Percentiles rank a stretch among this genome's conserved stretches.
These are phyloP conservation scores for Oreortyx pictus DNA, from an alignment of 2,797 vertebrate genomes.

Conservation along the genomic window DNA sequence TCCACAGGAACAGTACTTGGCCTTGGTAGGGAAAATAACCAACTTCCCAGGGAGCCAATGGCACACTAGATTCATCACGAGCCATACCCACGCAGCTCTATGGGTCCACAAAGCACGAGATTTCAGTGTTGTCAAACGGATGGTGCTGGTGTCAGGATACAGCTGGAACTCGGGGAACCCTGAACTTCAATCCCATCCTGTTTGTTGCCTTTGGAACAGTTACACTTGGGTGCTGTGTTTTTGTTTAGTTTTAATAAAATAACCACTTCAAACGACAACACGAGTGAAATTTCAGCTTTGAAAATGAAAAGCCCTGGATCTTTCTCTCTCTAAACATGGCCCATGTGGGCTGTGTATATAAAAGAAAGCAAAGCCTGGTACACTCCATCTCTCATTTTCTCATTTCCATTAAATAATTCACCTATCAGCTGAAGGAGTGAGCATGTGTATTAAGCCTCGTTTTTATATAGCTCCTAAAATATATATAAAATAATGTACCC, in stretches of 20 bases:
- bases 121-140: rapidly evolving
- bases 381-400: background rate
- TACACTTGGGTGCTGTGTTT: background rate
- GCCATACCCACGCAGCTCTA: background rate
- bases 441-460: background rate
- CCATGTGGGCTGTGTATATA: background rate
- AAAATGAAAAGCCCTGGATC: background rate
- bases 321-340: background rate
- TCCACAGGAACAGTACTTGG: background rate
- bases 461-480: background rate
- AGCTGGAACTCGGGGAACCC: background rate
- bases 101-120: rapidly evolving
- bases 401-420: background rate
- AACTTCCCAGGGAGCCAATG: background rate
- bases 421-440: background rate
- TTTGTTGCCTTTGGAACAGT: background rate
- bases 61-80: background rate
- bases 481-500: background rate
- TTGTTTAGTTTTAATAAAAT: background rate
- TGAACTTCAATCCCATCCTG: background rate
- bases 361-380: background rate
- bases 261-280: background rate
- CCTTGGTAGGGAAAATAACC: background rate
- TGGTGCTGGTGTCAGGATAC: rapidly evolving
- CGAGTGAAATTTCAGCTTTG: background rate